Evolutionary conservation across 2,113 vertebrate genomes (phyloP).

Genomic region (Notothenia rossii): DNA sequence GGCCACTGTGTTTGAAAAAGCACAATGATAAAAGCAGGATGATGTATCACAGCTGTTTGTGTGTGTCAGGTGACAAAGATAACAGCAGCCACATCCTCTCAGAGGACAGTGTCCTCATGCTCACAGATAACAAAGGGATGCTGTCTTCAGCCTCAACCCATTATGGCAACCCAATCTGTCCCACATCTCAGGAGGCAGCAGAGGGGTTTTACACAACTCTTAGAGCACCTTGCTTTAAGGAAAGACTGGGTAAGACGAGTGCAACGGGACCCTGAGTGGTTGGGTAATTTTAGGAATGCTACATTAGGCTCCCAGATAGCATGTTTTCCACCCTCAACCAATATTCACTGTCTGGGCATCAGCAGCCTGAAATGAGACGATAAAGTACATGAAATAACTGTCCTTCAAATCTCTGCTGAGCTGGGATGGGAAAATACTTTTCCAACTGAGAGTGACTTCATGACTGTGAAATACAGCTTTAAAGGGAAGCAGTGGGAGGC

Average conservation of each 20-base stretch:
- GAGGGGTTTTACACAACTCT: constrained; percentile 8
- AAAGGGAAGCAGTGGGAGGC: constrained; percentile 58
- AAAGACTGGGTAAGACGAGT: constrained; percentile 21
- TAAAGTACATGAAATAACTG: constrained; percentile 59
- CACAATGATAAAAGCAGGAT: constrained; percentile 53
- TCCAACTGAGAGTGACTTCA: constrained; percentile 46
- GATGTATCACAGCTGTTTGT: constrained; percentile 65
- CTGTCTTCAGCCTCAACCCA: constrained; percentile 28
- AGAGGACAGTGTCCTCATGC: constrained; percentile 64
- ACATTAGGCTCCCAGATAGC: constrained; percentile 56
- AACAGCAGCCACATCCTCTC: constrained; percentile 73
- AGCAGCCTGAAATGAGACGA: constrained; percentile 52
- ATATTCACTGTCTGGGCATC: constrained; percentile 27
- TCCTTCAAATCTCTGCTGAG: constrained; percentile 45
- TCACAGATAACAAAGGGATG: constrained; percentile 63
- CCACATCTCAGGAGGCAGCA: constrained; percentile 12
- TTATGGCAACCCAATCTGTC: constrained; percentile 59
- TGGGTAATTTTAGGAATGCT: constrained; percentile 23
- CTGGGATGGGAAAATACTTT: constrained; percentile 23
- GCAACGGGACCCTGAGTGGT: constrained; percentile 23
- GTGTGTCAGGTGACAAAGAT: constrained; percentile 77
- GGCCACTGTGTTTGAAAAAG: constrained; percentile 52
- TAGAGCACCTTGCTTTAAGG: constrained; percentile 26
- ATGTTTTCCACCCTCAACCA: constrained; percentile 51
- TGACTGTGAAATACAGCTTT: constrained; percentile 47